phyloP scores from a whole-genome alignment of 2,888 invertebrate species.

The Myopa testacea region DNA sequence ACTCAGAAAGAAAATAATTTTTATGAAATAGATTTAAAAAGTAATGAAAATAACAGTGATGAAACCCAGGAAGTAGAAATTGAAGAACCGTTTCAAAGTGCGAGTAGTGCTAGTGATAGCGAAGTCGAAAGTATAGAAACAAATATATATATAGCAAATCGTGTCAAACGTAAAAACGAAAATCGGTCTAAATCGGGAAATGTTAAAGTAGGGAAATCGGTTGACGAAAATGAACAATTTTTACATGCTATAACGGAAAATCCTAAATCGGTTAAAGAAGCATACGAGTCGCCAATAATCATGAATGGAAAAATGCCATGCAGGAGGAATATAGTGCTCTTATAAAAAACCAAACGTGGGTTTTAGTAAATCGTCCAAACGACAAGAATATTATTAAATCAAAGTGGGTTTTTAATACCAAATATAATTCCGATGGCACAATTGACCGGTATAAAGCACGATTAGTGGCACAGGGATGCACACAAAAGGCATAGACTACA shows the following conservation, averaged over 20 bases:
- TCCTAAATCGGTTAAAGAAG: conserved; percentile 39
- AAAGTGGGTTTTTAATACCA: conserved; percentile 46
- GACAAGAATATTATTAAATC: conserved; percentile 46
- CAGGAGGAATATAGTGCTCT: conserved; percentile 47
- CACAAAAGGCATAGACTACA: no score
- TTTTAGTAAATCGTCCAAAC: conserved; percentile 47
- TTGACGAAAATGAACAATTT: conserved; percentile 39
- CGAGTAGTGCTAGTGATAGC: background rate
- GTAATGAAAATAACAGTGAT: background rate
- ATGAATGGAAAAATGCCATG: conserved; percentile 50
- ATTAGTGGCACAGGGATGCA: conserved; percentile 52
- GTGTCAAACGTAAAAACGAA: conserved; percentile 22
- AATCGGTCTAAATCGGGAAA: conserved; percentile 35
- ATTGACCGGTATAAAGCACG: conserved; percentile 51
- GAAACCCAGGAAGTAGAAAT: background rate
- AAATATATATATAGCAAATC: background rate
- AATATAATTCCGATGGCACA: conserved; percentile 44
- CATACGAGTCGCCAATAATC: conserved; percentile 33
- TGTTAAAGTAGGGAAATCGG: conserved; percentile 33
- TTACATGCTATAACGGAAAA: conserved; percentile 13
- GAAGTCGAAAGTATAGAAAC: background rate
- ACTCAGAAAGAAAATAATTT: background rate
- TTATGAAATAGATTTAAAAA: background rate
- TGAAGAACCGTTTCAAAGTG: background rate
- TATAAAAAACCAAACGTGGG: conserved; percentile 51